Base-by-base conservation (phyloP, 2,888 invertebrate species). In the Xanthorhoe spadicearia region DNA sequence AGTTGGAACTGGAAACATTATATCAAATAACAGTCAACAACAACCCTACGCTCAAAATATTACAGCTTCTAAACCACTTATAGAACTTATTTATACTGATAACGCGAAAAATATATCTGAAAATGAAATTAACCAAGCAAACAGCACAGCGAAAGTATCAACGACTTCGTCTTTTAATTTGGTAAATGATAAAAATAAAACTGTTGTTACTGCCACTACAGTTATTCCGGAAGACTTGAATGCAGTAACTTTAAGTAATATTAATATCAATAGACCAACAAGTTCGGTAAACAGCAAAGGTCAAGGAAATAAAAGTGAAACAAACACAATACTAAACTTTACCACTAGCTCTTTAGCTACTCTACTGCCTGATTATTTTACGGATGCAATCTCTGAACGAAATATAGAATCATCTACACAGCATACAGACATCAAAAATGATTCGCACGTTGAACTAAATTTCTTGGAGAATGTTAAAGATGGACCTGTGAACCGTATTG, bases 161-260 rank as follows among this genome's bases (percentile, higher is more conserved):
- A 32, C 3, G 15, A 46, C 2, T 15, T 7, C 17, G 13, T 50
- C 50, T 48, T 10, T 10, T 9, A 9, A n/a, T 35, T 35, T n/a
- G 54, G 17, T n/a, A 17, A 48, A 48, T 35, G 48, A 6, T 23
- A 17, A 38, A 38, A 38, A 56, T 18, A 51, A 2, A 13, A 53
- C 5, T 7, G 18, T 35, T 19, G 17, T 49, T 57, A 18, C 19
- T 51, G 54, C 15, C 9, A 58, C 43, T 18, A 62, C 63, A 32
- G n/a, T 48, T n/a, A 0, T 19, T 32, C 38, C 17, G 4, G n/a
- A n/a, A 58, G 61, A 35, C 18, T 9, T 53, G n/a, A 38, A 19
- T 13, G 9, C 51, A n/a, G 15, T 23, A 58, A 58, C 49, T 35
- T 60, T 48, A 13, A 51, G 35, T 19, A 35, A 51, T n/a, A 7